Base-by-base conservation (phyloP, 2,888 invertebrate genomes). In the Nomada fucata region DNA sequence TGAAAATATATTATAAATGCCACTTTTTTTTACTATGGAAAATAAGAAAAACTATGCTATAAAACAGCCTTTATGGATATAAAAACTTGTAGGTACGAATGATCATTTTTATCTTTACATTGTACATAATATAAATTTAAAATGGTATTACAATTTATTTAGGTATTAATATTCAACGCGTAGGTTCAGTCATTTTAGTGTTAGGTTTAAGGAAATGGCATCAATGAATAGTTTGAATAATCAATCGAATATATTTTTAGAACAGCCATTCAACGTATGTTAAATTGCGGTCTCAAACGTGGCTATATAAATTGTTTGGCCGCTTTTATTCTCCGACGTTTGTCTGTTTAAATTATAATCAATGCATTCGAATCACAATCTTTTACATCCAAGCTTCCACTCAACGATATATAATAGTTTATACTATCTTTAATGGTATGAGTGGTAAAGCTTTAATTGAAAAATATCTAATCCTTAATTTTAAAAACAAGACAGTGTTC, bases 301-400 rank as follows among this genome's bases (percentile, higher is more conserved):
- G 47, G 15, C 47, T 15, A 11, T 11, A 47, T 47, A 15, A 47
- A 47, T 15, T 47, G 47, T 36, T 36, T 36, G 36, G 36, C 7
- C 36, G 36, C 7, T 36, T 36, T 36, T 36, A 7, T 36, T 7
- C 7, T 1, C 36, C 7, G 36, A 7, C 36, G 7, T 36, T 36
- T 36, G 36, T 36, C 7, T 36, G 36, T 36, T 36, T 5, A 7
- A 7, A 36, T 36, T 36, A 36, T 36, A 36, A 36, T 0, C 36
- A 36, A 36, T n/a, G 26, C 2, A 42, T 76, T 53, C 1, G 53
- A 61, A 44, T 64, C 63, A 59, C 50, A 26, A n/a, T 73, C 72
- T 18, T 77, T 75, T 57, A 63, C 73, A 67, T 10, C 60, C 47
- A 61, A 11, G 71, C 76, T 85, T 85, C 87, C 79, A 82, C 26